These are phyloP conservation scores for Taurulus bubalis DNA, from an alignment of 2,113 vertebrate genomes.

Conservation along the genomic window DNA sequence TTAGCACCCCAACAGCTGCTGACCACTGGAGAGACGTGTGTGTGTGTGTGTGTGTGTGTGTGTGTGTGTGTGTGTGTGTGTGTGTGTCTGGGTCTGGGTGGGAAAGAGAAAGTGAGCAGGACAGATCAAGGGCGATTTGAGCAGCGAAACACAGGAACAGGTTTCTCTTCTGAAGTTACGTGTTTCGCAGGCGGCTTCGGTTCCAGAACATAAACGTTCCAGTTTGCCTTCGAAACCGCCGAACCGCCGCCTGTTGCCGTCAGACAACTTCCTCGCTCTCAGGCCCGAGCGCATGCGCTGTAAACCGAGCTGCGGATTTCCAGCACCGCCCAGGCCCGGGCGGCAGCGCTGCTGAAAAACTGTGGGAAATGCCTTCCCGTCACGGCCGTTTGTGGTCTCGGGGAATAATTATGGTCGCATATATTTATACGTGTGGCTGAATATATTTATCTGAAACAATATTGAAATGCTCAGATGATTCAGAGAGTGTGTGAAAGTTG, in stretches of 20 bases:
- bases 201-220: slow-evolving; percentile 60
- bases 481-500: slow-evolving; percentile 80
- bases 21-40: slow-evolving; percentile 70
- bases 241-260: slow-evolving; percentile 48
- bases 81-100: slow-evolving; percentile 14
- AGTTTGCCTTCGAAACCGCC: slow-evolving; percentile 29
- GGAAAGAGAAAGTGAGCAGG: slow-evolving; percentile 21
- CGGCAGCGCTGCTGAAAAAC: slow-evolving; percentile 60
- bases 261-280: slow-evolving; percentile 53
- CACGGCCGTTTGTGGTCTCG: slow-evolving; percentile 72
- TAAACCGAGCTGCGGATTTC: slow-evolving; percentile 64
- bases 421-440: slow-evolving; percentile 76
- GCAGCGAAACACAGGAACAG: slow-evolving; percentile 27
- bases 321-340: slow-evolving; percentile 66
- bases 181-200: slow-evolving; percentile 53
- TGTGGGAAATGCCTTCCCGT: slow-evolving; percentile 80
- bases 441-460: slow-evolving; percentile 82
- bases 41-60: slow-evolving; percentile 20
- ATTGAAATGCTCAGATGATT: slow-evolving; percentile 78
- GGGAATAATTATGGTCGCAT: slow-evolving; percentile 75
- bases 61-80: slow-evolving; percentile 49
- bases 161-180: slow-evolving; percentile 57
- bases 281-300: slow-evolving; percentile 4
- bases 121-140: slow-evolving; percentile 21
- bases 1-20: slow-evolving; percentile 82